phyloP scores from a whole-genome alignment of 2,113 vertebrate genomes.

The Mystacornis crossleyi region DNA sequence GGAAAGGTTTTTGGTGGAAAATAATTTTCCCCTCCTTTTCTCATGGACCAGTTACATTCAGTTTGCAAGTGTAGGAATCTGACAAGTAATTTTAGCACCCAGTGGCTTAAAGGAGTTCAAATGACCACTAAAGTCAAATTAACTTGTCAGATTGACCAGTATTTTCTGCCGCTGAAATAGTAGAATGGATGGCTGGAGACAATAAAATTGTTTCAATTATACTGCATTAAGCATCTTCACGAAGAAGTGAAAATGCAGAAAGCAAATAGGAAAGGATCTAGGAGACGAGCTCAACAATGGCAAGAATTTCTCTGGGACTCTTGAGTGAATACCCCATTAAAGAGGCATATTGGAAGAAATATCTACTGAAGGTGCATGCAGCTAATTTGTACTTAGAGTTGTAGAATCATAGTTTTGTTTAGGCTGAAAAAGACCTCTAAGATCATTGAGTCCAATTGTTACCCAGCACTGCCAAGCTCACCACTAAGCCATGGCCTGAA shows the following conservation, averaged over 20 bases:
- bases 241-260: constrained; percentile 67
- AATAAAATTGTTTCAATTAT: constrained; percentile 89
- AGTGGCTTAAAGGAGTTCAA: constrained; percentile 81
- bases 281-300: constrained; percentile 13
- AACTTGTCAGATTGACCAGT: constrained; percentile 85
- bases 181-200: constrained; percentile 78
- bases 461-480: neutral
- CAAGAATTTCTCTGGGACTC: constrained; percentile 24
- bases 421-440: neutral
- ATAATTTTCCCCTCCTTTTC: neutral
- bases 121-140: constrained; percentile 82
- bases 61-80: constrained; percentile 70
- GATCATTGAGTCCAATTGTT: neutral
- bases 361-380: neutral
- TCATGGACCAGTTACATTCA: constrained; percentile 27
- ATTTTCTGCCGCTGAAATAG: constrained; percentile 80
- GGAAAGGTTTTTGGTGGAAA: constrained; percentile 51
- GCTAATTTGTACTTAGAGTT: neutral
- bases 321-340: neutral
- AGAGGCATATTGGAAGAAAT: neutral
- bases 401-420: neutral
- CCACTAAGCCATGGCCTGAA: neutral
- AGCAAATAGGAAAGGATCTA: constrained; percentile 55
- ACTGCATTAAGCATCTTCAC: constrained; percentile 75
- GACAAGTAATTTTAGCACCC: constrained; percentile 78